These are phyloP conservation scores for Taurulus bubalis DNA, from an alignment of 2,113 vertebrate genomes.

Conservation along the genomic window DNA sequence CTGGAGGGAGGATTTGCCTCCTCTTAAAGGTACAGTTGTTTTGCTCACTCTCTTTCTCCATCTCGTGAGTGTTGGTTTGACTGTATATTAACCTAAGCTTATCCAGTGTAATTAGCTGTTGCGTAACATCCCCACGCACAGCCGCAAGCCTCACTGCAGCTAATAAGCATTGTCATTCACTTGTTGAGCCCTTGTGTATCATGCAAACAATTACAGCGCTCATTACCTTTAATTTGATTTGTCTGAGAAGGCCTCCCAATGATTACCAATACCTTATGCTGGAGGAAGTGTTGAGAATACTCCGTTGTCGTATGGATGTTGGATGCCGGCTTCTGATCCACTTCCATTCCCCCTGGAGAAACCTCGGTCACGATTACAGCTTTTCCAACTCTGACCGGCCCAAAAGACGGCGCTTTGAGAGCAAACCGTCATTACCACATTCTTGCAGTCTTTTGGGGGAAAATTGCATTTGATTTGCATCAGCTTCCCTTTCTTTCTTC, in stretches of 20 bases:
- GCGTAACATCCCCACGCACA: constrained; percentile 3
- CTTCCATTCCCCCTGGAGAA: background rate
- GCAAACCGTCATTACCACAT: background rate
- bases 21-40: background rate
- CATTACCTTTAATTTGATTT: constrained; percentile 56
- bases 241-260: constrained; percentile 36
- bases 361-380: background rate
- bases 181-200: constrained; percentile 15
- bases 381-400: constrained; percentile 14
- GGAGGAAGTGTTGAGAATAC: constrained; percentile 14
- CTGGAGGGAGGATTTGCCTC: constrained; percentile 22
- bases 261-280: constrained; percentile 14
- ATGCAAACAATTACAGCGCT: constrained; percentile 8
- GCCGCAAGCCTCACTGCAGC: background rate
- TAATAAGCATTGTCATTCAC: constrained; percentile 24
- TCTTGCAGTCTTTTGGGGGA: constrained; percentile 15
- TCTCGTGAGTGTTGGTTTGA: constrained; percentile 1
- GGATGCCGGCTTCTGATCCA: background rate
- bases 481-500: constrained; percentile 20
- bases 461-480: constrained; percentile 56
- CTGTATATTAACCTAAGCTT: constrained; percentile 32
- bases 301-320: background rate
- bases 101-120: constrained; percentile 7
- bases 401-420: background rate
- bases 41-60: background rate